phyloP scores from a whole-genome alignment of 2,888 invertebrate genomes.

The Stenotaenia linearis region DNA sequence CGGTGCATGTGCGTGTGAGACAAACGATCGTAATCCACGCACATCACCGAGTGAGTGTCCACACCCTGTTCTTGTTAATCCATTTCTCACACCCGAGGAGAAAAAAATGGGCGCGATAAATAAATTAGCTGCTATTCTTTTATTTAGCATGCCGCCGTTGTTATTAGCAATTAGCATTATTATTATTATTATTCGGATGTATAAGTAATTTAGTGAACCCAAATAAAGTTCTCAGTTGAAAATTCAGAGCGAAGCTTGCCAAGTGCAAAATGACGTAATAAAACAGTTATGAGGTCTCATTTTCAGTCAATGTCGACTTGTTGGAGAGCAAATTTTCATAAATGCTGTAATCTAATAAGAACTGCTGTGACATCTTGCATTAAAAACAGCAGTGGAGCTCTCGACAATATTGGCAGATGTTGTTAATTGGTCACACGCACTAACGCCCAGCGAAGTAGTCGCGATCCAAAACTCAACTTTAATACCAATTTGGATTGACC shows the following conservation, averaged over 20 bases:
- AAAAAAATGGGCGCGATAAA: neutral
- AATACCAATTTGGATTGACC: conserved; percentile 11
- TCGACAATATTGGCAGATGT: conserved; percentile 13
- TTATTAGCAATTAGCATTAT: too few relatives aligned
- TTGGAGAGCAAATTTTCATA: neutral
- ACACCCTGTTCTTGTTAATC: neutral
- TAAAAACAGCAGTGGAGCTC: conserved; percentile 16
- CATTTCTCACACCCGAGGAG: neutral
- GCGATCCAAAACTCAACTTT: neutral
- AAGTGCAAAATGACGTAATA: neutral
- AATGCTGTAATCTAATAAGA: conserved; percentile 16
- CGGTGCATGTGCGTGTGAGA: conserved; percentile 5
- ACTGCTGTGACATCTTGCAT: conserved; percentile 23
- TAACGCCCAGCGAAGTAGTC: neutral
- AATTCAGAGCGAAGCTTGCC: neutral
- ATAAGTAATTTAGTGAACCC: neutral
- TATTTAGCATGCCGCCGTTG: neutral
- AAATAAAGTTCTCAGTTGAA: neutral
- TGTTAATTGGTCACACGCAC: conserved; percentile 8
- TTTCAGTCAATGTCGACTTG: conserved; percentile 20
- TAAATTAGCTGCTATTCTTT: neutral
- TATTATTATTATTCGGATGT: neutral
- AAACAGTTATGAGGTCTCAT: neutral
- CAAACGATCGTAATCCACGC: conserved; percentile 23
- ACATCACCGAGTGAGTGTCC: conserved; percentile 10